phyloP scores from a whole-genome alignment of 2,797 vertebrate genomes.

The Eremophila alpestris region DNA sequence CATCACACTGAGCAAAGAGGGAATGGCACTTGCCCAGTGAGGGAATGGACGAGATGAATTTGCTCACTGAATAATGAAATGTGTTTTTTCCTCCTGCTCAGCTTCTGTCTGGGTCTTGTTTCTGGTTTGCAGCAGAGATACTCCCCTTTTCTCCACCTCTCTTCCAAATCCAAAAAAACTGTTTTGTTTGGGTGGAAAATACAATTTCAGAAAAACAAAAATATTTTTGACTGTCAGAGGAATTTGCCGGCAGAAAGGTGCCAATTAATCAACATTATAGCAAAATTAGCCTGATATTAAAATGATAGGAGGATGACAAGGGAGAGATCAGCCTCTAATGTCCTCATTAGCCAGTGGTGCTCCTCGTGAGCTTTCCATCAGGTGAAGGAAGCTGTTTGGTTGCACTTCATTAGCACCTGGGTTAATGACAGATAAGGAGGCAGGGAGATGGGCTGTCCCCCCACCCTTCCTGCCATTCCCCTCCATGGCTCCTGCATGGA shows the following conservation, averaged over 20 bases:
- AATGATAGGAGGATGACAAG: slow-evolving; percentile 59
- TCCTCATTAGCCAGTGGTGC: slow-evolving; percentile 69
- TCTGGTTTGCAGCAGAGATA: neutral
- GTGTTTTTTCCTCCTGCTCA: neutral
- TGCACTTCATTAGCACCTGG: slow-evolving; percentile 69
- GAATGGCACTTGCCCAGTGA: neutral
- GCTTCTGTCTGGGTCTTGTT: neutral
- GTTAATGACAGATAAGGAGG: slow-evolving; percentile 70
- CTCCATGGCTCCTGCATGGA: neutral
- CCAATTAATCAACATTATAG: slow-evolving; percentile 69
- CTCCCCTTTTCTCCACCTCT: neutral
- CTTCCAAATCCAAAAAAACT: neutral
- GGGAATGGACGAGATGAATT: rapidly evolving
- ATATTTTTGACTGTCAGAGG: neutral
- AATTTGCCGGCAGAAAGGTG: slow-evolving; percentile 1
- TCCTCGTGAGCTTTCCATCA: slow-evolving; percentile 49
- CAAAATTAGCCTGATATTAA: slow-evolving; percentile 68
- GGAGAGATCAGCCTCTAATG: slow-evolving; percentile 59
- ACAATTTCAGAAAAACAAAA: neutral
- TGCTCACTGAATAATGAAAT: neutral
- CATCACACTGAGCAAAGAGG: neutral
- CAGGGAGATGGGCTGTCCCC: slow-evolving; percentile 31
- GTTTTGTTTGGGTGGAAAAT: neutral
- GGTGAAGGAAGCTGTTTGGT: slow-evolving; percentile 56
- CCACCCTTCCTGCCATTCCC: neutral